These are phyloP conservation scores for Hydrotaea cyrtoneurina DNA, from an alignment of 2,888 invertebrate genomes.

Conservation along the genomic window DNA sequence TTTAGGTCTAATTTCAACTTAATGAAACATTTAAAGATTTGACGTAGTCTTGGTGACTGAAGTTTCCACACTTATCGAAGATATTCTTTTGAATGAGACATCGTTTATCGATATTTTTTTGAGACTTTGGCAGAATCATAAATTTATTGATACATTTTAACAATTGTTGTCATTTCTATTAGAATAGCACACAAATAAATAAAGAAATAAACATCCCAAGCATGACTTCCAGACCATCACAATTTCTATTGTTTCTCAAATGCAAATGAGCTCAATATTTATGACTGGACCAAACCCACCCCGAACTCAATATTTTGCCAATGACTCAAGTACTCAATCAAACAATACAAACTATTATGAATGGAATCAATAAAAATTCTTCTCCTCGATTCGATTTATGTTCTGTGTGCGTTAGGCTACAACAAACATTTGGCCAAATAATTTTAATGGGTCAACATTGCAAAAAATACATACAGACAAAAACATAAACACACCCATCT, in stretches of 20 bases:
- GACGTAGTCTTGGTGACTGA: too few species aligned
- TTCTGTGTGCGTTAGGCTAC: too few species aligned
- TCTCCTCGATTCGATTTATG: background rate
- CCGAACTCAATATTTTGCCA: background rate
- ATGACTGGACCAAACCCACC: background rate
- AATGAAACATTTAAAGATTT: too few species aligned
- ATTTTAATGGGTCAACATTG: conserved; percentile 34
- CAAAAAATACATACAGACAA: conserved; percentile 18
- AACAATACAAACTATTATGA: background rate
- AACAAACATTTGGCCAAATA: background rate
- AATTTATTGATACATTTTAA: too few species aligned
- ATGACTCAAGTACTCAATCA: background rate
- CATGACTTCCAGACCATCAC: background rate
- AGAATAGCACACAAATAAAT: background rate
- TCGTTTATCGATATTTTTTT: too few species aligned
- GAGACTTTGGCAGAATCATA: too few species aligned
- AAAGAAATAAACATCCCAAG: background rate
- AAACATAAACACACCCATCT: conserved; percentile 3
- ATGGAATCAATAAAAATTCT: background rate
- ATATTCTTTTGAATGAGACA: too few species aligned
- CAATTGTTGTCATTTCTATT: too few species aligned
- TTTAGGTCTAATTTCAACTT: too few species aligned
- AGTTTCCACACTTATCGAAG: too few species aligned
- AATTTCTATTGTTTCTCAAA: background rate
- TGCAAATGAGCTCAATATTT: too few species aligned